Evolutionary conservation across 2,797 vertebrate species (phyloP), one percentile per base, ranked within the genome.

Genomic region (Peromyscus attwateri): DNA sequence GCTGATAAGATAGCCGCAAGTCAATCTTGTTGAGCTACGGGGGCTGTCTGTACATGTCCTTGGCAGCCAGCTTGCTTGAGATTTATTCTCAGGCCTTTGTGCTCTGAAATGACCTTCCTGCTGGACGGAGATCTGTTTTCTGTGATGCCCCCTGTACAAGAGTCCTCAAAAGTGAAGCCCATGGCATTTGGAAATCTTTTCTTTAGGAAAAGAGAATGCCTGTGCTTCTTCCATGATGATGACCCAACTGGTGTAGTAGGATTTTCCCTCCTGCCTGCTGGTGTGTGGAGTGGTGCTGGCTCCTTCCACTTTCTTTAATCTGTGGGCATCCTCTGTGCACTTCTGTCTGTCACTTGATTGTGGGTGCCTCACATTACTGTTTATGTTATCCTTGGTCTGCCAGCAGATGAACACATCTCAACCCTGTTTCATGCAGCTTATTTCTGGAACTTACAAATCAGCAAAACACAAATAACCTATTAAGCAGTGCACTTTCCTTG

Each of bases 1-100:
- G 55, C 88, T 84, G 97, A 97, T 97, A 97, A 97, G 91, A 96
- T 52, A 95, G 66, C 79, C 46, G 1, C 73, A 14, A 79, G 94
- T 70, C 95, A 46, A 25, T 79, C 57, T 21, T 14, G 5, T 77
- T 46, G 9, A 1, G 79, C 95, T 97, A 87, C 95, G 88, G 92
- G 70, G 88, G 70, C 95, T 95, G 92, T 92, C 82, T 81, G 87
- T 70, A 3, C 4, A 64, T 62, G 52, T 66, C 89, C 46, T 88
- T 94, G 96, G 92, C 95, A 81, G 75, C 17, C 79, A 43, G 85
- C 83, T 77, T 4, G 16, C 31, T 91, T 46, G 55, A 16, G 84
- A 91, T 95, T 57, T 91, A 73, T 92, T 87, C 95, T 80, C 92
- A 79, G 89, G 79, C 34, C 52, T 92, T 66, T 87, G 79, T 73